Evolutionary conservation across 2,888 invertebrate genomes (phyloP).

Genomic region (Sycophila texana): DNA sequence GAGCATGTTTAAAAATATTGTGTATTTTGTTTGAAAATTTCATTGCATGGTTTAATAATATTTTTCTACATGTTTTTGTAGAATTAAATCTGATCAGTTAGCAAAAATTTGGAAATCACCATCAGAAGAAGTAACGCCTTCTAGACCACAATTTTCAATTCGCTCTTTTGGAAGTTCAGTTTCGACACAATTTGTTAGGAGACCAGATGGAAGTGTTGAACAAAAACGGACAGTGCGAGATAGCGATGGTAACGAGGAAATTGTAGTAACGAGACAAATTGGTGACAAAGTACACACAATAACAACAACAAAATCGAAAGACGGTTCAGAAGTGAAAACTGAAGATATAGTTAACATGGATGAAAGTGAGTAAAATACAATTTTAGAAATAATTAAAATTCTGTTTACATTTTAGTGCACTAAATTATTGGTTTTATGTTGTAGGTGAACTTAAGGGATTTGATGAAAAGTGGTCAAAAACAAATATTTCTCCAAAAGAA

Average conservation of each 20-base stretch:
- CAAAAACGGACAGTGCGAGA: constrained; percentile 78
- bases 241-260: constrained; percentile 79
- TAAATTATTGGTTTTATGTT: constrained; percentile 39
- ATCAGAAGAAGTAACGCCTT: constrained; percentile 62
- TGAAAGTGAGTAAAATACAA: constrained; percentile 64
- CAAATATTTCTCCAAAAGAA: constrained; percentile 26
- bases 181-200: constrained; percentile 77
- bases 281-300: constrained; percentile 70
- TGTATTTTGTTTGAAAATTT: too few species aligned
- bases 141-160: constrained; percentile 61
- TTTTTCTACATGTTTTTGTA: constrained; percentile 50
- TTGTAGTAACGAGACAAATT: constrained; percentile 76
- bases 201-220: constrained; percentile 80
- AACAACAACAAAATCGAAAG: constrained; percentile 66
- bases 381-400: not conserved
- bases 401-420: not conserved
- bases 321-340: constrained; percentile 68
- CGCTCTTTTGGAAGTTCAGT: constrained; percentile 77
- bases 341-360: constrained; percentile 70
- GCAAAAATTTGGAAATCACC: constrained; percentile 67
- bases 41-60: not conserved
- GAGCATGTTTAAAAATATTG: constrained; percentile 13
- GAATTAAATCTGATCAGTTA: constrained; percentile 66
- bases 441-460: constrained; percentile 65
- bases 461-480: constrained; percentile 61